Evolutionary conservation across 2,113 vertebrate species (phyloP).

Genomic region (Aix galericulata): DNA sequence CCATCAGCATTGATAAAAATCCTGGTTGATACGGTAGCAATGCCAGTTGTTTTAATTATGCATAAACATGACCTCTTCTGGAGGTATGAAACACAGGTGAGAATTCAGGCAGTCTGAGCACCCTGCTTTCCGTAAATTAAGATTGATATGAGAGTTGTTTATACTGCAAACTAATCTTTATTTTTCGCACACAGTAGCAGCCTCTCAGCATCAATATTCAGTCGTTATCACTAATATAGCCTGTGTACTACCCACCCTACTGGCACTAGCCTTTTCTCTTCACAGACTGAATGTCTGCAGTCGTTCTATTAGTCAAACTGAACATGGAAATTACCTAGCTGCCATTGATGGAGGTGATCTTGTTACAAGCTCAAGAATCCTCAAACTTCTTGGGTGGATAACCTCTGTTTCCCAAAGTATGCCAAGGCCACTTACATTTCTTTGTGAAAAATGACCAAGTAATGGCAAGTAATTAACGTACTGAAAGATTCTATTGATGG

Average conservation of each 20-base stretch:
- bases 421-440: neutral
- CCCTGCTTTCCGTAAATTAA: neutral
- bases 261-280: neutral
- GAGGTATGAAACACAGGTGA: neutral
- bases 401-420: neutral
- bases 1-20: neutral
- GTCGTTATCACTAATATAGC: neutral
- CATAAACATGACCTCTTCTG: neutral
- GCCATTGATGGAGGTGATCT: neutral
- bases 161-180: slow-evolving; percentile 3
- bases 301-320: neutral
- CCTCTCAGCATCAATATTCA: neutral
- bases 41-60: neutral
- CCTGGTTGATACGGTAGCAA: neutral
- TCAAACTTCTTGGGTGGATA: neutral
- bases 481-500: neutral
- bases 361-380: neutral
- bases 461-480: neutral
- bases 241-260: neutral
- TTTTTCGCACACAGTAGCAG: neutral
- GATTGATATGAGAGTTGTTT: neutral
- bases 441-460: neutral
- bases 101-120: neutral
- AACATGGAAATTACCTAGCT: neutral
- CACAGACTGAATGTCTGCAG: neutral